Percentiles rank a stretch among this genome's conserved stretches.
Evolutionary conservation across 2,797 vertebrate genomes (phyloP).

Genomic region (Anabas testudineus): DNA sequence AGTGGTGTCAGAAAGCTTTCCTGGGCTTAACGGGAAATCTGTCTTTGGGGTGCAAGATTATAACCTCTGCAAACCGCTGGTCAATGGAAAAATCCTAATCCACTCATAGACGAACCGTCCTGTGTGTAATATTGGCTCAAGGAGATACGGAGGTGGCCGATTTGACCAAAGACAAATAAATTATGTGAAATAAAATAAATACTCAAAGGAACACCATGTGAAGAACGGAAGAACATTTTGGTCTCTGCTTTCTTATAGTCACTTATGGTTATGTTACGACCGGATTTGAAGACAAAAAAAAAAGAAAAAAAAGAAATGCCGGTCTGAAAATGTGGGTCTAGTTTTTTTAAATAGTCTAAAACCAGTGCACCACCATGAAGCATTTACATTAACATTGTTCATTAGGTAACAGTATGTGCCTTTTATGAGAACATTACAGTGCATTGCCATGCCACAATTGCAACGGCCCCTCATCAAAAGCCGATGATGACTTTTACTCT

Average conservation of each 20-base stretch:
- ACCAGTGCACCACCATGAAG: constrained; percentile 18
- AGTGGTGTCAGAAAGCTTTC: constrained; percentile 80
- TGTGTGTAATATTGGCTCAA: constrained; percentile 73
- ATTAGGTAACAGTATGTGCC: too few relatives aligned
- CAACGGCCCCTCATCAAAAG: constrained; percentile 48
- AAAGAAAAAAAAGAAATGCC: too few relatives aligned
- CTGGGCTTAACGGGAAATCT: constrained; percentile 84
- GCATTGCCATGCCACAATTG: constrained; percentile 28
- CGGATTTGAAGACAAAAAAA: constrained; percentile 26
- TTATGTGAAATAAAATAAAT: constrained; percentile 77
- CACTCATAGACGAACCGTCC: constrained; percentile 75
- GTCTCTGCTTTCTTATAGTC: constrained; percentile 63
- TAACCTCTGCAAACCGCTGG: constrained; percentile 82
- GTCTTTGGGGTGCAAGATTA: constrained; percentile 84
- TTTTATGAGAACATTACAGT: constrained; percentile 28
- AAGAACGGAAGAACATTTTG: constrained; percentile 56
- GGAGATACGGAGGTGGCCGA: constrained; percentile 77
- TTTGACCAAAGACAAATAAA: constrained; percentile 85
- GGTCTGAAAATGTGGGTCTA: constrained; percentile 12
- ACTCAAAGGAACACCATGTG: constrained; percentile 57
- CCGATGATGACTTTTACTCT: constrained; percentile 70
- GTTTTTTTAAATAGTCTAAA: constrained; percentile 23
- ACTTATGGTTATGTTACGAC: constrained; percentile 42
- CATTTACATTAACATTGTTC: too few relatives aligned
- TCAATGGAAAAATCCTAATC: constrained; percentile 83